Evolutionary conservation across 2,113 vertebrate species (phyloP).

Genomic region (Python bivittatus): DNA sequence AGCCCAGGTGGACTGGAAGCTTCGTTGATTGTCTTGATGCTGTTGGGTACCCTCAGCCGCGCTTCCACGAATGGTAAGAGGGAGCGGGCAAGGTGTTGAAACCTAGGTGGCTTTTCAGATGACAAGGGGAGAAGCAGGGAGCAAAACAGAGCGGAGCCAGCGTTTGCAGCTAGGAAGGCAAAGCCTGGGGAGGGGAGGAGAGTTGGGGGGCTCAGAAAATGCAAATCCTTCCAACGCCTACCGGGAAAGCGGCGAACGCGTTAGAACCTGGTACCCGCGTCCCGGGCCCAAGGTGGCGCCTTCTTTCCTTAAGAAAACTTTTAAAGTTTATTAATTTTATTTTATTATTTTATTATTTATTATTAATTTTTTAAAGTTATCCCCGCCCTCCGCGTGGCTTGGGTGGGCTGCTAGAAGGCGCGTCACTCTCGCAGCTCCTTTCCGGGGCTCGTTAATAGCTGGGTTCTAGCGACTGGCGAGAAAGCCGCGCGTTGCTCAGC

Average conservation of each 20-base stretch:
- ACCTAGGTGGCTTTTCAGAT: not conserved
- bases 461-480: not conserved
- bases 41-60: not conserved
- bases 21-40: not conserved
- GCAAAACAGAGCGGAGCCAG: not conserved
- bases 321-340: no score
- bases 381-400: not conserved
- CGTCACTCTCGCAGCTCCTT: not conserved
- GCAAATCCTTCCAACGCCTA: not conserved
- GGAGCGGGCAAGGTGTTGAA: not conserved
- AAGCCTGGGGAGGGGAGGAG: no score
- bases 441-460: not conserved
- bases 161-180: not conserved
- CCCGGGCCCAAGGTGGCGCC: not conserved
- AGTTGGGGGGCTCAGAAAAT: not conserved
- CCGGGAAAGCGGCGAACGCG: not conserved
- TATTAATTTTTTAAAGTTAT: not conserved
- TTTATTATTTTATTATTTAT: no score
- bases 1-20: not conserved
- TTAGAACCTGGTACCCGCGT: not conserved
- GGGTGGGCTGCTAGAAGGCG: not conserved
- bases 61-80: not conserved
- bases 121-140: not conserved
- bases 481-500: not conserved
- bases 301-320: not conserved